Conservation (phyloP, 1,140 invertebrate genomes). For the Parasteatoda tepidariorum region DNA sequence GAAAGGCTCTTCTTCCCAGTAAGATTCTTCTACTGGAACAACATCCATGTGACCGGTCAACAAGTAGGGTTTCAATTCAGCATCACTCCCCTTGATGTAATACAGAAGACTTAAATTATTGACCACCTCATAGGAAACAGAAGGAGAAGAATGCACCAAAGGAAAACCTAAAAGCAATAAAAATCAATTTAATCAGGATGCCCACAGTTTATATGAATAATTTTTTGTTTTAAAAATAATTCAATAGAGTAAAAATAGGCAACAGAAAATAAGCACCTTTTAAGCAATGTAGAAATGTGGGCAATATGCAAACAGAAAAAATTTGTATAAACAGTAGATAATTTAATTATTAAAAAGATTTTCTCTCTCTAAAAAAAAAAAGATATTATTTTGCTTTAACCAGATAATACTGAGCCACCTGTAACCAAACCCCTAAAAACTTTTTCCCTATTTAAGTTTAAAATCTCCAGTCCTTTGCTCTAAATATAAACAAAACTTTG, state of each 20-base stretch:
- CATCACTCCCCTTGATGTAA: slow-evolving; percentile 67
- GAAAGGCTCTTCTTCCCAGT: slow-evolving; percentile 73
- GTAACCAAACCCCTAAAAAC: too few species aligned
- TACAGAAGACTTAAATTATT: slow-evolving; percentile 72
- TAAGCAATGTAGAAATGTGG: too few species aligned
- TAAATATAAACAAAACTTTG: too few species aligned
- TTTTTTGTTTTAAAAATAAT: not conserved
- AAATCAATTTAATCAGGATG: not conserved
- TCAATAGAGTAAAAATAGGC: not conserved
- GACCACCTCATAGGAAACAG: slow-evolving; percentile 69
- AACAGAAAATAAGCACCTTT: too few species aligned
- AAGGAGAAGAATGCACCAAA: slow-evolving; percentile 68
- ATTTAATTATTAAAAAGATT: too few species aligned
- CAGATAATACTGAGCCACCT: too few species aligned
- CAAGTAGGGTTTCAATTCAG: slow-evolving; percentile 71
- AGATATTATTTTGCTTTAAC: too few species aligned
- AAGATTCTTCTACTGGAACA: slow-evolving; percentile 71
- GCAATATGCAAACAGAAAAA: too few species aligned
- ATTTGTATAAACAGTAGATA: too few species aligned
- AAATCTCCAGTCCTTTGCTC: too few species aligned
- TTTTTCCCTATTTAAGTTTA: too few species aligned
- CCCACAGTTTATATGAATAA: not conserved
- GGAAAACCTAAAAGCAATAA: slow-evolving; percentile 69
- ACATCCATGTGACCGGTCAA: slow-evolving; percentile 74
- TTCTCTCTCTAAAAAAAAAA: too few species aligned